Conservation (phyloP, 2,888 invertebrate species). For the Syrphus vitripennis region DNA sequence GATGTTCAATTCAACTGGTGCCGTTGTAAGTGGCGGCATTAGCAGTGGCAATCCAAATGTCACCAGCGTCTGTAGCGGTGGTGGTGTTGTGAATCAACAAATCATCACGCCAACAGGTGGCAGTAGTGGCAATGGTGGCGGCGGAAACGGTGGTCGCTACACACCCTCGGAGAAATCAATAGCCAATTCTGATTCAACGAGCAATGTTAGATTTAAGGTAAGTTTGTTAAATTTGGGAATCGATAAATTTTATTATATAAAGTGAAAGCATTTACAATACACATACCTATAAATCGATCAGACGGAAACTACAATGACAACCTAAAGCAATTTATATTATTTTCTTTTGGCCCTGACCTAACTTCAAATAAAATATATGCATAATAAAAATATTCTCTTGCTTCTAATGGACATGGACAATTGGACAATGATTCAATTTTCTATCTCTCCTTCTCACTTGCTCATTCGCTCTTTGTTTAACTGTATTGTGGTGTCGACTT, state of each 20-base stretch:
- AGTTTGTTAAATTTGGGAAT: conserved; percentile 58
- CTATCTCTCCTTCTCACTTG: background rate
- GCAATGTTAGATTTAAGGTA: conserved; percentile 81
- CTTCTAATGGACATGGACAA: background rate
- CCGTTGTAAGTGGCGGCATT: conserved; percentile 53
- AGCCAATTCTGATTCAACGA: conserved; percentile 79
- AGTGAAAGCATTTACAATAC: background rate
- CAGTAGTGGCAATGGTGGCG: conserved; percentile 30
- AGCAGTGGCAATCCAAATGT: conserved; percentile 74
- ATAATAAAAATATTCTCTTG: background rate
- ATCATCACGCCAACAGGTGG: conserved; percentile 12
- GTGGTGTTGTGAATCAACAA: conserved; percentile 36
- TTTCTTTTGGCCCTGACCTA: conserved; percentile 18
- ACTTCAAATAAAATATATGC: background rate
- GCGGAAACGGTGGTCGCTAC: conserved; percentile 76
- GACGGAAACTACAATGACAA: background rate
- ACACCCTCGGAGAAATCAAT: conserved; percentile 80
- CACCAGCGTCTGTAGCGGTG: conserved; percentile 69
- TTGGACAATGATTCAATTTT: background rate
- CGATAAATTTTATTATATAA: background rate
- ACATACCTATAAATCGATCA: no score
- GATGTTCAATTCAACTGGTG: conserved; percentile 62
- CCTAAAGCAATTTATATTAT: background rate
- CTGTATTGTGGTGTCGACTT: background rate
- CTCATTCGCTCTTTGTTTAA: background rate